Percentiles rank a stretch among this genome's conserved stretches.
These are phyloP conservation scores for Diarsia rubi DNA, from an alignment of 2,888 invertebrate genomes.

Conservation along the genomic window DNA sequence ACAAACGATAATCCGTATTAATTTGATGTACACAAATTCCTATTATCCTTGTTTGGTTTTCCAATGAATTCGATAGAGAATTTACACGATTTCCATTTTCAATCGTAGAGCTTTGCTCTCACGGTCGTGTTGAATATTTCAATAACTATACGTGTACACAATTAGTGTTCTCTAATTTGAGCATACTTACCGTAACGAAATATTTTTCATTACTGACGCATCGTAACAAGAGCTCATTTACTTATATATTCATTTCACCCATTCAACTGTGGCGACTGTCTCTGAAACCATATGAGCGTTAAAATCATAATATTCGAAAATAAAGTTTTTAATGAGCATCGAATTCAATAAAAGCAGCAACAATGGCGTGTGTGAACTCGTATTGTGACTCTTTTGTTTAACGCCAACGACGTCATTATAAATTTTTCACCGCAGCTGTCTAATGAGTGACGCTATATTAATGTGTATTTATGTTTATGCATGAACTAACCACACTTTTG, in stretches of 20 bases:
- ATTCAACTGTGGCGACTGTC: conserved; percentile 38
- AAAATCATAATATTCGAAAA: conserved; percentile 68
- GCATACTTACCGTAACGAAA: conserved; percentile 13
- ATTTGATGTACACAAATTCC: conserved; percentile 1
- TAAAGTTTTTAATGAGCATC: conserved; percentile 86
- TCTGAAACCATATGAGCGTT: conserved; percentile 51
- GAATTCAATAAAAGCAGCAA: conserved; percentile 85
- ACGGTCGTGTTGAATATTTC: conserved; percentile 11
- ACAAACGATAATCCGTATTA: conserved; percentile 23
- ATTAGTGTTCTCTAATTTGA: conserved; percentile 20
- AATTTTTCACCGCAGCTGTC: conserved; percentile 81
- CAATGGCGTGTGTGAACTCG: conserved; percentile 85
- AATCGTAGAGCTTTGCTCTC: background rate
- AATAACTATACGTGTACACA: conserved; percentile 4
- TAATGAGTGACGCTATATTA: conserved; percentile 81
- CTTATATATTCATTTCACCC: conserved; percentile 39
- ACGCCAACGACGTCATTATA: conserved; percentile 81
- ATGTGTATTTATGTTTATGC: conserved; percentile 67
- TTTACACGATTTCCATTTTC: conserved; percentile 13
- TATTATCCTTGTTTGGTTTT: conserved; percentile 15
- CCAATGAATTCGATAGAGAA: conserved; percentile 16
- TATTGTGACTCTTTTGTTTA: conserved; percentile 85
- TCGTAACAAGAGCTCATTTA: conserved; percentile 39
- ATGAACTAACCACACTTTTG: conserved; percentile 33
- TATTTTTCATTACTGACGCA: conserved; percentile 25